Evolutionary conservation across 2,888 invertebrate genomes (phyloP).

Genomic region (Pycnomerus fuliginosus): DNA sequence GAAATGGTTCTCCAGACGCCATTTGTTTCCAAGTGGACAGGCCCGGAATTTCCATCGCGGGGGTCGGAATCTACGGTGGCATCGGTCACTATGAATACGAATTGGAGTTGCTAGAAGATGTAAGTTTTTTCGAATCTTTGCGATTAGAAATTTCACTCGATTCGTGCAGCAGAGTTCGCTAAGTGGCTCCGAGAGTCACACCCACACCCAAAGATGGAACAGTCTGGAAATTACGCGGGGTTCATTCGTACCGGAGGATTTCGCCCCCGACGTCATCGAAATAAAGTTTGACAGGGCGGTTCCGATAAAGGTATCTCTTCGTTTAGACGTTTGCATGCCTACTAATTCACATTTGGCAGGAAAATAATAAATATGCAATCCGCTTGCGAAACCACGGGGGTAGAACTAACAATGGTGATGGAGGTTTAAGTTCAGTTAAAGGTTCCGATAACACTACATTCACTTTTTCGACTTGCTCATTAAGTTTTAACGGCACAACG

Average conservation of each 20-base stretch:
- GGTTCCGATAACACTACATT: conserved; percentile 93
- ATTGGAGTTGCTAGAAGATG: conserved; percentile 82
- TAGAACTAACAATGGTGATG: conserved; percentile 92
- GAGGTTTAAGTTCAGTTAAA: conserved; percentile 82
- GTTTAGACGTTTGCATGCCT: conserved; percentile 1
- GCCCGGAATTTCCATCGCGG: conserved; percentile 84
- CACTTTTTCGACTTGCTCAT: conserved; percentile 84
- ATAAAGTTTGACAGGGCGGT: conserved; percentile 89
- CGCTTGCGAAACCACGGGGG: conserved; percentile 87
- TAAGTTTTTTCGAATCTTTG: conserved; percentile 46
- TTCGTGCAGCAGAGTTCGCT: conserved; percentile 53
- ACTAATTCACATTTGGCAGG: conserved; percentile 55
- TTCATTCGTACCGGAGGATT: conserved; percentile 79
- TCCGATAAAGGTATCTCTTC: conserved; percentile 68
- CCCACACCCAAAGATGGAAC: conserved; percentile 80
- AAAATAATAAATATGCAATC: conserved; percentile 85
- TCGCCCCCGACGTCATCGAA: conserved; percentile 84
- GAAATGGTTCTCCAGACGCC: conserved; percentile 95
- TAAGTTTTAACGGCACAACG: conserved; percentile 96
- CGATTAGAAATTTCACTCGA: conserved; percentile 3
- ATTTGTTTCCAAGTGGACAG: conserved; percentile 93
- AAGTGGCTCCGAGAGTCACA: conserved; percentile 56
- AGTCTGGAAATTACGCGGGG: conserved; percentile 83
- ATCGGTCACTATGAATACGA: conserved; percentile 88
- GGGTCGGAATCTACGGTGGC: conserved; percentile 88